Conservation (phyloP, 2,888 invertebrate genomes). For the Coelopa pilipes region DNA sequence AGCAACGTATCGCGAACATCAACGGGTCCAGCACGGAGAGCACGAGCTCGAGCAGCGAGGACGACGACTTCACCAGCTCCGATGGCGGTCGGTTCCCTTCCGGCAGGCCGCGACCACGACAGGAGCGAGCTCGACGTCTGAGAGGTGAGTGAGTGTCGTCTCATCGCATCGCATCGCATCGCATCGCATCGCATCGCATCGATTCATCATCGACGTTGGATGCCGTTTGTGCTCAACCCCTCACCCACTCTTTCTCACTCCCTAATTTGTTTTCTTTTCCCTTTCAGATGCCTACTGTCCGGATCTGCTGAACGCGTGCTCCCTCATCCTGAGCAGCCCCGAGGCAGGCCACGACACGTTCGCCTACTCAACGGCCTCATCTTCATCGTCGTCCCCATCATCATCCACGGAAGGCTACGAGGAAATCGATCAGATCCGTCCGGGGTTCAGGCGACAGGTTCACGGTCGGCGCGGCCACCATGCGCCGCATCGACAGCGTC, state of each 20-base stretch:
- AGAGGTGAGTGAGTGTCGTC: slow-evolving; percentile 14
- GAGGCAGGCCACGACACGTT: slow-evolving; percentile 45
- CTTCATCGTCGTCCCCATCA: slow-evolving; percentile 38
- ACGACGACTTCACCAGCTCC: slow-evolving; percentile 33
- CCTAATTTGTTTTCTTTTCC: neutral
- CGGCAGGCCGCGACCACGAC: slow-evolving; percentile 23
- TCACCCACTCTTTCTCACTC: neutral
- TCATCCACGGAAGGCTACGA: slow-evolving; percentile 59
- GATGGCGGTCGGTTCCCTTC: slow-evolving; percentile 28
- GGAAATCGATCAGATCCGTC: slow-evolving; percentile 58
- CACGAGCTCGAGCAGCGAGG: slow-evolving; percentile 42
- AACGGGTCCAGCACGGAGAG: slow-evolving; percentile 38
- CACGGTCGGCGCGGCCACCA: no score
- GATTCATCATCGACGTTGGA: neutral
- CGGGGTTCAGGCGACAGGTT: no score
- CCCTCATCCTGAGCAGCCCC: slow-evolving; percentile 59
- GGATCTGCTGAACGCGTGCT: slow-evolving; percentile 63
- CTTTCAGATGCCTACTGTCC: slow-evolving; percentile 63
- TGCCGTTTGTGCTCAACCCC: neutral
- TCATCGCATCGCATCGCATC: no score
- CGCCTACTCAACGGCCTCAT: slow-evolving; percentile 43
- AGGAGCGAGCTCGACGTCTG: slow-evolving; percentile 3
- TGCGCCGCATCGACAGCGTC: no score
- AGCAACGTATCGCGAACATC: slow-evolving; percentile 40
- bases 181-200: no score